phyloP scores from a whole-genome alignment of 2,113 vertebrate species.

The Pleuronectes platessa region DNA sequence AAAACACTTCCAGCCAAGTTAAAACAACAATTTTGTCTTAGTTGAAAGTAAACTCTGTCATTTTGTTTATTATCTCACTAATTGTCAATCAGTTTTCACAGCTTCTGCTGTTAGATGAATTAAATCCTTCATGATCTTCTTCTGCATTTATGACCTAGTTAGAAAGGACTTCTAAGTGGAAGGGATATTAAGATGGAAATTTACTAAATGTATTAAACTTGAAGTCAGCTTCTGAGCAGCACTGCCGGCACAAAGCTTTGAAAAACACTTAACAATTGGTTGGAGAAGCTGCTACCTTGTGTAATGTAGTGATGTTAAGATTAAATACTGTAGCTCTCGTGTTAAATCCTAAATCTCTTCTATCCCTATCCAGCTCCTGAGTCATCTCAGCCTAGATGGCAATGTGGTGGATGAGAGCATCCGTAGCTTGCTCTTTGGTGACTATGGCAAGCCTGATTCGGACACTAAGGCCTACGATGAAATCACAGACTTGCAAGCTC shows the following conservation, averaged over 20 bases:
- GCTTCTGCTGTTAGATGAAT: no score
- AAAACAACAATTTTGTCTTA: no score
- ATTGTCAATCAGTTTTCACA: no score
- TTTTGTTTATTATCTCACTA: no score
- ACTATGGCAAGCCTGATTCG: slow-evolving; percentile 84
- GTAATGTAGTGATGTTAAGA: not conserved
- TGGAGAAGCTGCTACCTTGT: not conserved
- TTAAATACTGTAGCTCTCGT: not conserved
- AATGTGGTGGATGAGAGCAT: slow-evolving; percentile 86
- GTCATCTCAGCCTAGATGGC: slow-evolving; percentile 86
- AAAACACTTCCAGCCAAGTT: no score
- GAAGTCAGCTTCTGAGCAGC: not conserved
- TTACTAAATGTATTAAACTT: no score
- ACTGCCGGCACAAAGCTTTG: no score
- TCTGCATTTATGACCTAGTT: no score
- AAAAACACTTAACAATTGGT: not conserved
- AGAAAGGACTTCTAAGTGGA: no score
- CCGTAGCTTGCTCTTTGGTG: slow-evolving; percentile 91
- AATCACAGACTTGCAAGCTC: slow-evolving; percentile 86
- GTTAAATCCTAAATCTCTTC: slow-evolving; percentile 26
- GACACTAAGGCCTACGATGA: slow-evolving; percentile 87
- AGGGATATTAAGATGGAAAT: no score
- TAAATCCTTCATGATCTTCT: no score
- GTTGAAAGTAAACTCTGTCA: no score
- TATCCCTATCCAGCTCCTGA: slow-evolving; percentile 81